These are phyloP conservation scores for Strigamia crassipes DNA, from an alignment of 2,888 invertebrate species.

Conservation along the genomic window DNA sequence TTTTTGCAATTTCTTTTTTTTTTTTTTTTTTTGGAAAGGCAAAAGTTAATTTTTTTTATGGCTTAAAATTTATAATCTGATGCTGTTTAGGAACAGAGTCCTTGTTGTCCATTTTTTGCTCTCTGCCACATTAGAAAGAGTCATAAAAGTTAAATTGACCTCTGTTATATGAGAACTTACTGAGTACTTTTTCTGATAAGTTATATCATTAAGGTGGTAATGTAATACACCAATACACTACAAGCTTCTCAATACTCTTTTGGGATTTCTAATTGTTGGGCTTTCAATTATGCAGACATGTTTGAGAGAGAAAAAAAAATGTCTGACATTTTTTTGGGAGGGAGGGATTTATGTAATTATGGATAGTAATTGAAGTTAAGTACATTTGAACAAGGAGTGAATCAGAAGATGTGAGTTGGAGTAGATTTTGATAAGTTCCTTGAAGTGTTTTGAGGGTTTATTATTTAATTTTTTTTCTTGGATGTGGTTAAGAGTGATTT, in stretches of 20 bases:
- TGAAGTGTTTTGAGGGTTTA: neutral
- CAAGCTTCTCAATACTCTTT: neutral
- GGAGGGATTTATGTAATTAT: neutral
- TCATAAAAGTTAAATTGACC: constrained; percentile 8
- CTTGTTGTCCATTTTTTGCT: neutral
- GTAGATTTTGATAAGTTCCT: neutral
- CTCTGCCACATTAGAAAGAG: constrained; percentile 11
- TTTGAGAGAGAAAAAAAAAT: neutral
- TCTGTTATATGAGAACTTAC: constrained; percentile 15
- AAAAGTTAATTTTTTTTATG: neutral
- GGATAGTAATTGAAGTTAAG: neutral
- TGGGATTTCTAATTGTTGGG: neutral
- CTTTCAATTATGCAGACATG: neutral
- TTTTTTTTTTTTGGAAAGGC: neutral
- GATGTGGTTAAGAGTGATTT: neutral
- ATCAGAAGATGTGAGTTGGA: neutral
- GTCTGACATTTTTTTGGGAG: neutral
- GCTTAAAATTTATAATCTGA: neutral
- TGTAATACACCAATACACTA: neutral
- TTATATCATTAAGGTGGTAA: constrained; percentile 12
- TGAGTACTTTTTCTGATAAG: constrained; percentile 15
- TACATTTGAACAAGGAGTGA: neutral
- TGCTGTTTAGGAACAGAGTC: constrained; percentile 27
- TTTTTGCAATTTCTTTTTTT: no score
- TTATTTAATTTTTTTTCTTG: no score